phyloP scores from a whole-genome alignment of 2,113 vertebrate species.

The Colaptes auratus region DNA sequence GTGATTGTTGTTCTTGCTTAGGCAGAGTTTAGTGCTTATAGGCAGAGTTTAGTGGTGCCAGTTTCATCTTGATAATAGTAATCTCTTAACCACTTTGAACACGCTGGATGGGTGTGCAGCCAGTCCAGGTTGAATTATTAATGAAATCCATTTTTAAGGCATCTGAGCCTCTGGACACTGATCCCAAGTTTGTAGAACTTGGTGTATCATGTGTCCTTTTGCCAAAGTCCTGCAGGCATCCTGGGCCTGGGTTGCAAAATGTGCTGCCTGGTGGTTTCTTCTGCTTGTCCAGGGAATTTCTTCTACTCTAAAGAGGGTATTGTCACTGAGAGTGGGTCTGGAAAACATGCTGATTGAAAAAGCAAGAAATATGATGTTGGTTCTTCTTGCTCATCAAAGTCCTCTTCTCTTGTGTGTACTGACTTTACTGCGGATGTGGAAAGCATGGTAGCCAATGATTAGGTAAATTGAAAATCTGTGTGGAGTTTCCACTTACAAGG shows the following conservation, averaged over 20 bases:
- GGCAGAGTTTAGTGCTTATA: background rate
- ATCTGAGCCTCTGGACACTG: background rate
- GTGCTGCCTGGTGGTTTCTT: background rate
- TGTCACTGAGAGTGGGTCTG: background rate
- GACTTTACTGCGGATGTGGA: background rate
- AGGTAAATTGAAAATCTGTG: background rate
- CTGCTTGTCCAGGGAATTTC: background rate
- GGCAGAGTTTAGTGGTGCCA: background rate
- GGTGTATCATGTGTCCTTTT: background rate
- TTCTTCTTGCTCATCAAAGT: background rate
- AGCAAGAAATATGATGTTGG: background rate
- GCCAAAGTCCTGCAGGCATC: background rate
- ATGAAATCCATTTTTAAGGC: conserved; percentile 4
- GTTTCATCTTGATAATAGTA: background rate
- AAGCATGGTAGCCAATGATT: background rate
- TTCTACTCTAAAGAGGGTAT: background rate
- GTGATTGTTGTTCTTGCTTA: background rate
- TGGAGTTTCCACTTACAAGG: background rate
- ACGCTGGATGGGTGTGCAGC: background rate
- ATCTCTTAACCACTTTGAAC: background rate
- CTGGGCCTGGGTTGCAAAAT: background rate
- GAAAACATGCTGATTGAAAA: background rate
- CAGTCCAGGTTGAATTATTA: background rate
- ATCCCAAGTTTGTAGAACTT: background rate
- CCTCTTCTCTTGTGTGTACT: background rate